Evolutionary conservation across 1,140 invertebrate genomes (phyloP).

Genomic region (Drosophila sp.): DNA sequence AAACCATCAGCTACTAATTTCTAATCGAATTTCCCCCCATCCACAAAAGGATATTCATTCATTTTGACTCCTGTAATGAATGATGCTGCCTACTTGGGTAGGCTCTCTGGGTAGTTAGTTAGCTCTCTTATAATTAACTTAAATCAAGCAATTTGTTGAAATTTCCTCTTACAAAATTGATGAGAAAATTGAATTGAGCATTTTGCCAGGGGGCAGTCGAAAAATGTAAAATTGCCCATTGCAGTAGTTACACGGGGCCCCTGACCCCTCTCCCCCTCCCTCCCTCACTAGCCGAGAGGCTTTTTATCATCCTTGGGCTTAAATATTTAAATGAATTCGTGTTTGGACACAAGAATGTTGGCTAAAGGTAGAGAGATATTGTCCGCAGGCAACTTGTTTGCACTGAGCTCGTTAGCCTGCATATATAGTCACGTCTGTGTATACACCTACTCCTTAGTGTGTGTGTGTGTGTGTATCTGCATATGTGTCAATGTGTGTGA

Average conservation of each 20-base stretch:
- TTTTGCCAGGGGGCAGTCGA: slow-evolving; percentile 28
- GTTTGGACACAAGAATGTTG: slow-evolving; percentile 18
- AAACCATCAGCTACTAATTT: slow-evolving; percentile 32
- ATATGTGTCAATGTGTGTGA: not conserved
- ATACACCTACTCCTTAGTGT: slow-evolving; percentile 1
- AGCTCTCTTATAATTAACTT: slow-evolving; percentile 10
- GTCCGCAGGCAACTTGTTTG: slow-evolving; percentile 27
- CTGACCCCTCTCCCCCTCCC: not conserved
- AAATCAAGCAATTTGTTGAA: slow-evolving; percentile 9
- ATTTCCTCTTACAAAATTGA: slow-evolving; percentile 31
- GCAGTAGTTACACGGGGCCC: not conserved
- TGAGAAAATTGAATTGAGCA: slow-evolving; percentile 46
- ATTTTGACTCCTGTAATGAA: not conserved
- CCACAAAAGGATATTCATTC: slow-evolving; percentile 19
- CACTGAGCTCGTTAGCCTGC: slow-evolving; percentile 26
- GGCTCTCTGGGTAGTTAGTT: not conserved
- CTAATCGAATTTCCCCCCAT: slow-evolving; percentile 19
- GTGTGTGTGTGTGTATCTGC: slow-evolving; percentile 12
- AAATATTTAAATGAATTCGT: slow-evolving; percentile 52
- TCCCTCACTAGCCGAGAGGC: slow-evolving; percentile 18
- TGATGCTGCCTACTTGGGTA: no score
- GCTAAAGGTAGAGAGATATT: slow-evolving; percentile 8
- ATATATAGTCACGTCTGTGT: slow-evolving; percentile 17
- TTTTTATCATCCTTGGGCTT: slow-evolving; percentile 33
- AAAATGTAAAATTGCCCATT: slow-evolving; percentile 13